These are phyloP conservation scores for Elmis aenea DNA, from an alignment of 2,888 invertebrate species.

Conservation along the genomic window DNA sequence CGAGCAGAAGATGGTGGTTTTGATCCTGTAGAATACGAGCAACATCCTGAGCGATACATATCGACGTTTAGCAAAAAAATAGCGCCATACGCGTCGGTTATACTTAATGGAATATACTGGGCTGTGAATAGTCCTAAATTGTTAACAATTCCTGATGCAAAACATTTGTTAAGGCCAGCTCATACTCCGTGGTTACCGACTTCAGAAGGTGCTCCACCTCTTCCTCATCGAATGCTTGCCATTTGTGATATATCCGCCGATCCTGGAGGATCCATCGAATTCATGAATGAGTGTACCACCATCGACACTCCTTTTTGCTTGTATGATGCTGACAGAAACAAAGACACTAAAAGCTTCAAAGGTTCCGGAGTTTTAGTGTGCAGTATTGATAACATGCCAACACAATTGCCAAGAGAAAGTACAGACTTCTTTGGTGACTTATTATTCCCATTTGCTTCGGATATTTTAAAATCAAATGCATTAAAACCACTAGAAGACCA, in stretches of 20 bases:
- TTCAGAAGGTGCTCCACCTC: constrained; percentile 78
- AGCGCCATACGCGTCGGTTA: constrained; percentile 94
- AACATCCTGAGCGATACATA: constrained; percentile 88
- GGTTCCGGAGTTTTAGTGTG: constrained; percentile 98
- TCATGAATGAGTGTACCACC: constrained; percentile 99
- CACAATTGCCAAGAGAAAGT: constrained; percentile 93
- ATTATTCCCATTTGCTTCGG: constrained; percentile 79
- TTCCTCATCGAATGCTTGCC: constrained; percentile 87
- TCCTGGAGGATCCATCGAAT: constrained; percentile 85
- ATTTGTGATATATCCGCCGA: constrained; percentile 99
- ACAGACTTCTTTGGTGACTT: constrained; percentile 97
- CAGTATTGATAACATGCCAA: constrained; percentile 99
- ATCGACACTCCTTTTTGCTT: constrained; percentile 98
- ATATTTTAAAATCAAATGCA: constrained; percentile 85
- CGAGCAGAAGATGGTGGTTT: constrained; percentile 90
- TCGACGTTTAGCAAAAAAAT: constrained; percentile 96
- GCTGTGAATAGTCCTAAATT: constrained; percentile 94
- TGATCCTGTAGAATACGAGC: constrained; percentile 81
- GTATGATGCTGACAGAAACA: constrained; percentile 98
- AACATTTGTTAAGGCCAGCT: constrained; percentile 81
- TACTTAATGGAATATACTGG: constrained; percentile 99
- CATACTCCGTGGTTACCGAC: constrained; percentile 91
- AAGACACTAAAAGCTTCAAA: constrained; percentile 92
- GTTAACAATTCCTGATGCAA: constrained; percentile 96
- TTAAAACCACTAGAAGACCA: constrained; percentile 72